Evolutionary conservation across 2,797 vertebrate genomes (phyloP), one percentile per base, ranked within the genome.

Genomic region (Sparus aurata): DNA sequence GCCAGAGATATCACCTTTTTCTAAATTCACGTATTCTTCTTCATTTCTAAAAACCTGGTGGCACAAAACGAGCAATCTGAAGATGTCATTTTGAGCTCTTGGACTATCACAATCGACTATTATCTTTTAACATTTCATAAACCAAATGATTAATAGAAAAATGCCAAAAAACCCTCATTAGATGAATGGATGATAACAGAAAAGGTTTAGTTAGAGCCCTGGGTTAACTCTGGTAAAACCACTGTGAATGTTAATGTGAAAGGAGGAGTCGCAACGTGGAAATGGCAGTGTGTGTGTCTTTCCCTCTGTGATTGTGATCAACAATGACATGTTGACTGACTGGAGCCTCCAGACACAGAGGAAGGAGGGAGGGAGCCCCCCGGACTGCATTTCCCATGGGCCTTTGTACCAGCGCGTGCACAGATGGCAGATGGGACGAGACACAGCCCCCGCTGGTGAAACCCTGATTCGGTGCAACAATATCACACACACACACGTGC

Each of bases 361-460:
- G 70, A 55, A 43, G 60, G 64, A 12, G 43, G 63, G 3, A 52
- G 49, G 22, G 49, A 34, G 16, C 54, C 70, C 69, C 80, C 71
- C 60, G 83, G 85, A 93, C 92, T 89, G 79, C 88, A 89, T 92
- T 87, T 94, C 94, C 94, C 93, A 90, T 71, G 90, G 91, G 92
- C 45, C 89, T 80, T 83, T 87, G 86, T 77, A 89, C 78, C 73
- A 86, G 77, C 67, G 63, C 84, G 72, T 74, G 84, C 88, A 87
- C 93, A 95, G 92, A 95, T 93, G 94, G 93, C 76, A 90, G 81
- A 85, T 84, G 67, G 82, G 79, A 79, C 57, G 30, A 87, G 54
- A 86, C 81, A 62, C 70, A 79, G 75, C 77, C 83, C 84, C 74
- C 77, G 46, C 85, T 84, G 57, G 72, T 68, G 68, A 89, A 85